A percentile compares a stretch with the other conserved stretches of the same genome.
Evolutionary conservation across 2,113 vertebrate genomes (phyloP).

Genomic region (Porphyrio hochstetteri): DNA sequence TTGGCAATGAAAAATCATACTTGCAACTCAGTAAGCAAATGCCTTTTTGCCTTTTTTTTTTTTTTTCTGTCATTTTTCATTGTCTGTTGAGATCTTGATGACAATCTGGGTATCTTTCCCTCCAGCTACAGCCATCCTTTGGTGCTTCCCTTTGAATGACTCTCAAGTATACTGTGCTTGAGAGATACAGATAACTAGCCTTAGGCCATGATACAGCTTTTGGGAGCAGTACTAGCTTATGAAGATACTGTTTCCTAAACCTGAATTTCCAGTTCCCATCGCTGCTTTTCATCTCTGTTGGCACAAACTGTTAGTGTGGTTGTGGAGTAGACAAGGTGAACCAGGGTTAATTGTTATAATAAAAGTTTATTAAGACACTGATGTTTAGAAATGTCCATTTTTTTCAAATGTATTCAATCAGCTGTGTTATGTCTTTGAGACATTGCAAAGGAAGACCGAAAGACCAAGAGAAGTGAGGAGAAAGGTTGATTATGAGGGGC

Average conservation of each 20-base stretch:
- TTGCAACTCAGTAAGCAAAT: neutral
- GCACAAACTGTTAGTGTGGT: neutral
- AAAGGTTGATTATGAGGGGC: neutral
- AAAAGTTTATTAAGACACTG: neutral
- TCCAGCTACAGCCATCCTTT: neutral
- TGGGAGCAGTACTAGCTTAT: neutral
- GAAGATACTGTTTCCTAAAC: neutral
- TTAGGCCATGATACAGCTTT: neutral
- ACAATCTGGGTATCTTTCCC: neutral
- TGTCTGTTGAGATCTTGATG: neutral
- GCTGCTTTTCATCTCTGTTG: neutral
- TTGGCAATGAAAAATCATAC: neutral
- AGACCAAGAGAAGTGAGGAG: neutral
- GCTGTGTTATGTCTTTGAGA: neutral
- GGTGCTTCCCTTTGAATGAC: neutral
- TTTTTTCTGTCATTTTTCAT: neutral
- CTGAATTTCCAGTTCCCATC: neutral
- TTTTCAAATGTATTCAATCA: neutral
- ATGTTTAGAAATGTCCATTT: neutral
- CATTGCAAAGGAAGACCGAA: neutral
- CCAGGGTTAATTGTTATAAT: neutral
- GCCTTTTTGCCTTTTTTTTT: neutral
- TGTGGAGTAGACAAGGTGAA: neutral
- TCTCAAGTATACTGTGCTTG: neutral
- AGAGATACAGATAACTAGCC: neutral